Conservation (phyloP, 2,113 vertebrate species). For the Mugil cephalus region DNA sequence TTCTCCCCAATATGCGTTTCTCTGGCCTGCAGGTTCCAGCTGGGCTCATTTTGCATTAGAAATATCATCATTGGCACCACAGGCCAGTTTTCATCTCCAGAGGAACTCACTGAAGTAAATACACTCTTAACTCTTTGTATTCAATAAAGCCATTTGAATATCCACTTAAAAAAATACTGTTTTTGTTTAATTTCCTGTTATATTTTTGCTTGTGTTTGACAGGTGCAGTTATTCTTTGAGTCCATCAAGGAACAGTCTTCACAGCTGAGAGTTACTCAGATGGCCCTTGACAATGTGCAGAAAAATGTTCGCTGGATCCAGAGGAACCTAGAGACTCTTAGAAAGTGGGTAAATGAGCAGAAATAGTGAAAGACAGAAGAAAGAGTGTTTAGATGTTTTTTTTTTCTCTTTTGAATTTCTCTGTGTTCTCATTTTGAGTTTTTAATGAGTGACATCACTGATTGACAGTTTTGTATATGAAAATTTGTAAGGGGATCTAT, state of each 20-base stretch:
- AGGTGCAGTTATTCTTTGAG: conserved; percentile 85
- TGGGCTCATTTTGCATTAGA: conserved; percentile 83
- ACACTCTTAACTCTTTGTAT: not conserved
- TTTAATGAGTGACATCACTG: not conserved
- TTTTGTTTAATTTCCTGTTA: not conserved
- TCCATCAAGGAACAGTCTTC: conserved; percentile 82
- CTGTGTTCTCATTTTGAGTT: conserved; percentile 22
- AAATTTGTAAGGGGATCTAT: not conserved
- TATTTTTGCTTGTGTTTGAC: conserved; percentile 32
- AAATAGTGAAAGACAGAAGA: conserved; percentile 43
- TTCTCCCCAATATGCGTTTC: not conserved
- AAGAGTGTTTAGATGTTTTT: not conserved
- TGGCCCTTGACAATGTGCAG: conserved; percentile 82
- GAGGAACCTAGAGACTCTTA: conserved; percentile 81
- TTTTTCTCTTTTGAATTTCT: not conserved
- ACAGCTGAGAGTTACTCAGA: conserved; percentile 79
- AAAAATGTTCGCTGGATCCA: conserved; percentile 86
- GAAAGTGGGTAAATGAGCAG: conserved; percentile 77
- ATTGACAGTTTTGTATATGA: conserved; percentile 30
- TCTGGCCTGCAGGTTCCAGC: conserved; percentile 79
- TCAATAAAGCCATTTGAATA: not conserved
- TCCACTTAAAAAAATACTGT: not conserved
- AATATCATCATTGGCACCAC: conserved; percentile 81
- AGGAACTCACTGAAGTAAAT: conserved; percentile 81
- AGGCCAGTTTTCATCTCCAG: conserved; percentile 80